phyloP scores from a whole-genome alignment of 2,888 invertebrate genomes.

The Thalpophila matura region DNA sequence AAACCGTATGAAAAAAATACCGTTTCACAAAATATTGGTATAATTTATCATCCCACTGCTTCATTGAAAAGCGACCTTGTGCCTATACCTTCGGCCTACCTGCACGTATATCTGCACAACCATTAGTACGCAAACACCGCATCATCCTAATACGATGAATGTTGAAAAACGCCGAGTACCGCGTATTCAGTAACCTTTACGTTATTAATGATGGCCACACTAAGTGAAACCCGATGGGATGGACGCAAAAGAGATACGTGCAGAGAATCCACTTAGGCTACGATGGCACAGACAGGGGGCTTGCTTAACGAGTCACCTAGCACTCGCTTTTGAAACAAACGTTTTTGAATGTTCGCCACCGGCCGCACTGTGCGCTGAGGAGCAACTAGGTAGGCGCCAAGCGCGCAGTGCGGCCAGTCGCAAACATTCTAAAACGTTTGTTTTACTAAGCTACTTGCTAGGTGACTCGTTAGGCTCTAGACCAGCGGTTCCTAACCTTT shows the following conservation, averaged over 20 bases:
- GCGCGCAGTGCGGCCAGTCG: no score
- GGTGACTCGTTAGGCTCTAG: no score
- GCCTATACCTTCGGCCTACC: background rate
- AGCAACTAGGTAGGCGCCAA: no score
- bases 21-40: conserved; percentile 20
- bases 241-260: background rate
- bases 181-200: conserved; percentile 50
- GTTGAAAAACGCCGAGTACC: conserved; percentile 37
- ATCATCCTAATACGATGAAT: conserved; percentile 47
- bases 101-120: conserved; percentile 18
- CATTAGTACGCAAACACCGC: conserved; percentile 35
- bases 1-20: background rate
- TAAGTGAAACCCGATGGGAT: conserved; percentile 59
- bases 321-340: no score
- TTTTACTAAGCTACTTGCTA: no score
- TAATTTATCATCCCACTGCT: conserved; percentile 32
- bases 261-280: conserved; percentile 25
- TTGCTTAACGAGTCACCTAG: no score
- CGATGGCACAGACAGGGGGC: no score
- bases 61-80: conserved; percentile 22
- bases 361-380: no score
- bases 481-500: no score
- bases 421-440: no score
- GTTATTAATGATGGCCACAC: conserved; percentile 60
- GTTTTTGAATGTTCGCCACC: no score